Base-by-base conservation (phyloP, 2,797 vertebrate genomes). In the Mionectes olivaceus region DNA sequence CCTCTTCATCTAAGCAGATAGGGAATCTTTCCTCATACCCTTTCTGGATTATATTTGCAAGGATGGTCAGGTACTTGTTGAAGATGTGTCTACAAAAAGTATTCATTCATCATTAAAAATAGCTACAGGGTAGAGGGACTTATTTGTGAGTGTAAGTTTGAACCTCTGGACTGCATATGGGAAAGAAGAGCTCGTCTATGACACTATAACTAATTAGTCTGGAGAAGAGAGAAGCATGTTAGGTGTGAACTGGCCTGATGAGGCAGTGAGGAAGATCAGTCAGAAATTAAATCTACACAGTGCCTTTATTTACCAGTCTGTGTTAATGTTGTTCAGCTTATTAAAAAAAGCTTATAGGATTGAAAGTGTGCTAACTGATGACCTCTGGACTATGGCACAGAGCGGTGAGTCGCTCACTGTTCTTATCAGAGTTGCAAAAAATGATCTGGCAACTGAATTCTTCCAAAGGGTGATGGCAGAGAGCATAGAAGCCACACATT, bases 351-450 rank as follows among this genome's bases (percentile, higher is more conserved):
- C 44, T 82, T 61, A 15, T 17, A 52, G 60, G 11, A 43, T 28
- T 78, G 30, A 43, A 39, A 46, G 28, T 44, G 5, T 41, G 10
- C 18, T 70, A 61, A 78, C 11, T 67, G 33, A 57, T 75, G 59
- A 46, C 17, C 11, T 61, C 39, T 68, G 59, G 32, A 57, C 32
- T 63, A 18, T 53, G 30, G 28, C 39, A 52, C 3, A 24, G 74
- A 19, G 13, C 7, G 2, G 0, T 0, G 1, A 71, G 44, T 55
- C 23, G 7, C 9, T 64, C 35, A 43, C 23, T 53, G 15, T 7
- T 65, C 30, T 60, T 56, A 39, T 25, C 19, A 76, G 53, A 64
- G 27, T 21, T 76, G 32, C 44, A 64, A 63, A 30, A 85, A 85
- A 30, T 25, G 4, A 28, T 82, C 18, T 55, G 63, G 16, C 27